Evolutionary conservation across 2,888 invertebrate species (phyloP).

Genomic region (Sclerodermus sp.): DNA sequence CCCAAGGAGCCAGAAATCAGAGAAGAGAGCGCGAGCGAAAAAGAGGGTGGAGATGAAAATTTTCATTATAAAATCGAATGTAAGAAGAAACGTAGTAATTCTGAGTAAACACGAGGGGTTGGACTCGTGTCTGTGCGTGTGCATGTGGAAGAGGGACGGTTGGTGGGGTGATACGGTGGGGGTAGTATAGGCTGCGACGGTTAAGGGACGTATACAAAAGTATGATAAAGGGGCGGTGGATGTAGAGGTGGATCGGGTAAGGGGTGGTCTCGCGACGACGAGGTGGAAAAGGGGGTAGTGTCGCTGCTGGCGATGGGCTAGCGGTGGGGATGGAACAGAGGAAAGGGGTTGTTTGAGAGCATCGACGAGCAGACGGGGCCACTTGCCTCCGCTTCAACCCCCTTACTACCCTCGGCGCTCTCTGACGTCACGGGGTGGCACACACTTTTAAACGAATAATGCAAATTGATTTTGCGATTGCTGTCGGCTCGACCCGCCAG

Average conservation of each 20-base stretch:
- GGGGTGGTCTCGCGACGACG: too few relatives aligned
- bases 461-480: slow-evolving; percentile 51
- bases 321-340: slow-evolving; percentile 37
- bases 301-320: slow-evolving; percentile 57
- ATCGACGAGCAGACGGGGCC: slow-evolving; percentile 40
- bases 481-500: slow-evolving; percentile 17
- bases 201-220: slow-evolving; percentile 31
- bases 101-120: slow-evolving; percentile 18
- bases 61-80: slow-evolving; percentile 23
- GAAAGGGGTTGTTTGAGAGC: slow-evolving; percentile 37
- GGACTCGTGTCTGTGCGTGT: too few relatives aligned
- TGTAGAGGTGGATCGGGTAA: too few relatives aligned
- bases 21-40: too few relatives aligned
- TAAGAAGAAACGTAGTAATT: slow-evolving; percentile 26
- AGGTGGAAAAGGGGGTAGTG: slow-evolving; percentile 54
- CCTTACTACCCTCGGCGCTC: slow-evolving; percentile 2
- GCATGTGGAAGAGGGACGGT: too few relatives aligned
- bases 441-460: slow-evolving; percentile 48
- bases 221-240: slow-evolving; percentile 42
- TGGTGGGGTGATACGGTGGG: too few relatives aligned
- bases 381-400: slow-evolving; percentile 33
- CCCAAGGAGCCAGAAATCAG: too few relatives aligned
- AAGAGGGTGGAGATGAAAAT: too few relatives aligned
- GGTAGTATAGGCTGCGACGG: slow-evolving; percentile 5
- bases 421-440: slow-evolving; percentile 40